Evolutionary conservation across 2,797 vertebrate genomes (phyloP).

Genomic region (Lagocephalus sceleratus): DNA sequence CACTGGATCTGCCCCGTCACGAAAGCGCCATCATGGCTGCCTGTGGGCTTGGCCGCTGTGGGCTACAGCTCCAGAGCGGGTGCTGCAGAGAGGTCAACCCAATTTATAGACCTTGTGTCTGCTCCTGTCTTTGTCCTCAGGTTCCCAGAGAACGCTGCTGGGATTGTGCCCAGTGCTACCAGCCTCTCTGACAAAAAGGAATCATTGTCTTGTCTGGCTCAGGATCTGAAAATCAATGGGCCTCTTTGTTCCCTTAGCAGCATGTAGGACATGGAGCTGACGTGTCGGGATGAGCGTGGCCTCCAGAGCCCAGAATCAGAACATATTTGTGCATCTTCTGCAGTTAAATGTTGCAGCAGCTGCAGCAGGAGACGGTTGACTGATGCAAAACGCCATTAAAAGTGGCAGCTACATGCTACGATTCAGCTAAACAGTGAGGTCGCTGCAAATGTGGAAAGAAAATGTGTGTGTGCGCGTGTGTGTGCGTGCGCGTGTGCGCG

Average conservation of each 20-base stretch:
- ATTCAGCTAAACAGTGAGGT: not conserved
- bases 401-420: not conserved
- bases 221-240: conserved; percentile 59
- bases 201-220: conserved; percentile 69
- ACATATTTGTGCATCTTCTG: conserved; percentile 16
- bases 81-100: conserved; percentile 49
- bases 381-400: too few species aligned
- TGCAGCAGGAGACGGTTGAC: conserved; percentile 37
- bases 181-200: conserved; percentile 65
- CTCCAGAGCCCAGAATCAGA: conserved; percentile 31
- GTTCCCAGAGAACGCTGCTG: conserved; percentile 66
- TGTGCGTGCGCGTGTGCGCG: conserved; percentile 3
- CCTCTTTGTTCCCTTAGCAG: conserved; percentile 61
- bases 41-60: conserved; percentile 12
- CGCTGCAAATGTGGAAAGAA: not conserved
- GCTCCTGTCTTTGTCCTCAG: conserved; percentile 56
- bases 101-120: conserved; percentile 62
- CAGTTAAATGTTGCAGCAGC: conserved; percentile 24
- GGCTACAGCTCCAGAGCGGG: conserved; percentile 22
- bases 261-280: conserved; percentile 41
- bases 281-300: conserved; percentile 29
- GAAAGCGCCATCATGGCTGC: conserved; percentile 14
- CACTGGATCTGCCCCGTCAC: conserved; percentile 44
- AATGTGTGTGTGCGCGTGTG: not conserved
- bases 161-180: conserved; percentile 62